These are phyloP conservation scores for Lordiphosa andalusiaca DNA, from an alignment of 2,888 invertebrate species.

Conservation along the genomic window DNA sequence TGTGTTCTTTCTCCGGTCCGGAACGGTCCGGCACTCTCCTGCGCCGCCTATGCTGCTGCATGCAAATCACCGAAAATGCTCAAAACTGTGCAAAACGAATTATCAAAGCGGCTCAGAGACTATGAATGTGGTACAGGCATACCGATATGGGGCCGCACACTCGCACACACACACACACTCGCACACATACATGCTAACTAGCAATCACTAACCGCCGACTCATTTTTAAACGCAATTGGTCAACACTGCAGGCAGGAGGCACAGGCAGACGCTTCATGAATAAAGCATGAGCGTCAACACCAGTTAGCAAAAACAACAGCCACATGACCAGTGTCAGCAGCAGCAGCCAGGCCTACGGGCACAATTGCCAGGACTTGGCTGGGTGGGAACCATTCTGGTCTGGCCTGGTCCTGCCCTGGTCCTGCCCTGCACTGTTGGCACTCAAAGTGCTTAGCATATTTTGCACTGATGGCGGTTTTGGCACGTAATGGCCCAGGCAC, in stretches of 20 bases:
- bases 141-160: constrained; percentile 1
- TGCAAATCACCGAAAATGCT: constrained; percentile 45
- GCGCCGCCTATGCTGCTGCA: constrained; percentile 4
- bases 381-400: background rate
- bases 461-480: constrained; percentile 50
- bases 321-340: constrained; percentile 7
- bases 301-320: constrained; percentile 60
- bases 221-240: constrained; percentile 61
- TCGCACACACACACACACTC: constrained; percentile 6
- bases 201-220: constrained; percentile 62
- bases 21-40: background rate
- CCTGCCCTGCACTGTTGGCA: constrained; percentile 13
- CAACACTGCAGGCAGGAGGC: constrained; percentile 32
- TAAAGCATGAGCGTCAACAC: constrained; percentile 60
- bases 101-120: constrained; percentile 33
- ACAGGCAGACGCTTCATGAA: constrained; percentile 44
- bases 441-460: constrained; percentile 66
- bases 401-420: too few species aligned
- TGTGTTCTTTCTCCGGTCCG: background rate
- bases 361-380: constrained; percentile 17
- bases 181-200: constrained; percentile 37
- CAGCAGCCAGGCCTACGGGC: constrained; percentile 6
- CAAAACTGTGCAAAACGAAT: constrained; percentile 50
- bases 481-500: constrained; percentile 47
- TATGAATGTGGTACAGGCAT: constrained; percentile 26